phyloP scores from a whole-genome alignment of 2,888 invertebrate genomes.

The Anthoptus insignis region DNA sequence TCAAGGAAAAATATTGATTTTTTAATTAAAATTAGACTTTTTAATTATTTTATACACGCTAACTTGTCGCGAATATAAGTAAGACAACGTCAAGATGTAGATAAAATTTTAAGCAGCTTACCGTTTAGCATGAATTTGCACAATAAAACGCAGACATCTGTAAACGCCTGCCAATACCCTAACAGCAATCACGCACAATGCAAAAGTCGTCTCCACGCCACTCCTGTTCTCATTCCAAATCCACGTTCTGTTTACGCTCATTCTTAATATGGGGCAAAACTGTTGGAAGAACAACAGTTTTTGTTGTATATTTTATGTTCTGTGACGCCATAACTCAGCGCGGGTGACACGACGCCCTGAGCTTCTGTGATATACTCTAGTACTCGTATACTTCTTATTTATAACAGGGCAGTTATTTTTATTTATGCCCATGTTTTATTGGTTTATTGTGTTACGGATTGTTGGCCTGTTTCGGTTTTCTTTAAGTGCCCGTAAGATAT shows the following conservation, averaged over 20 bases:
- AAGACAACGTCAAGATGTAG: too few relatives aligned
- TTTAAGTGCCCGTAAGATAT: slow-evolving; percentile 63
- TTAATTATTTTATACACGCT: too few relatives aligned
- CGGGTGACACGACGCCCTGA: slow-evolving; percentile 75
- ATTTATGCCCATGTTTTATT: slow-evolving; percentile 60
- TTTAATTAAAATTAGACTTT: too few relatives aligned
- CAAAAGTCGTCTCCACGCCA: slow-evolving; percentile 60
- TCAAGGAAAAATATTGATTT: too few relatives aligned
- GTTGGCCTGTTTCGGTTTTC: slow-evolving; percentile 68
- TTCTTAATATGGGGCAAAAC: slow-evolving; percentile 87
- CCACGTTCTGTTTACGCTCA: slow-evolving; percentile 85
- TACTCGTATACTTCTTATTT: slow-evolving; percentile 53
- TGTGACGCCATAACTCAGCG: slow-evolving; percentile 83
- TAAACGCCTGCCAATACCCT: slow-evolving; percentile 1
- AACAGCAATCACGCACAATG: slow-evolving; percentile 10
- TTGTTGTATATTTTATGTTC: slow-evolving; percentile 84
- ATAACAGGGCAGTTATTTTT: slow-evolving; percentile 60
- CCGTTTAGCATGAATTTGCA: background rate
- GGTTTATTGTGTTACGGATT: slow-evolving; percentile 79
- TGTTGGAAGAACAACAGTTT: slow-evolving; percentile 86
- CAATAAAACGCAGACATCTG: background rate
- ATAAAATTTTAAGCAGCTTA: too few relatives aligned
- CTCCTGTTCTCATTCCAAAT: slow-evolving; percentile 65
- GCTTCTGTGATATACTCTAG: slow-evolving; percentile 71
- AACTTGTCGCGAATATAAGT: too few relatives aligned